phyloP scores from a whole-genome alignment of 2,113 vertebrate species.

The Pongo abelii region DNA sequence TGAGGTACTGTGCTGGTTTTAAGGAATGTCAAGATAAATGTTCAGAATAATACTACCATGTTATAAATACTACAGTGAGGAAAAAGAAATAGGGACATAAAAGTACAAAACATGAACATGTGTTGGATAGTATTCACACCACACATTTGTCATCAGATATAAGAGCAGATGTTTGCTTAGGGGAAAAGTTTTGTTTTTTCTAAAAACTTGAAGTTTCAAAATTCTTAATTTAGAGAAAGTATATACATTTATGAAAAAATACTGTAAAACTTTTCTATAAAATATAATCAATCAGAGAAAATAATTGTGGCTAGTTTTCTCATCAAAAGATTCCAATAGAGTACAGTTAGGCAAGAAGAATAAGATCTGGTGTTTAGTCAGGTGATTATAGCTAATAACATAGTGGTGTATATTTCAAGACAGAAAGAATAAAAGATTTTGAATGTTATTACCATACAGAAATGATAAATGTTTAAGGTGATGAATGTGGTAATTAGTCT shows the following conservation, averaged over 20 bases:
- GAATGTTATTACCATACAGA: neutral
- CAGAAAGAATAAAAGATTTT: neutral
- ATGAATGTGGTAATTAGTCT: neutral
- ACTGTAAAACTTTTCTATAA: neutral
- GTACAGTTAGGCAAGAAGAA: neutral
- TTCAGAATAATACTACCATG: neutral
- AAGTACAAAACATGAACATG: neutral
- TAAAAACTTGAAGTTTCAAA: neutral
- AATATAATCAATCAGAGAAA: neutral
- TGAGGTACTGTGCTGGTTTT: neutral
- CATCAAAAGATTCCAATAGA: neutral
- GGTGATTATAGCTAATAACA: neutral
- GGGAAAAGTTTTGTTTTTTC: neutral
- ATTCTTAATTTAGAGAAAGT: constrained; percentile 1
- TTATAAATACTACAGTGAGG: neutral
- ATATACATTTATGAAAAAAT: neutral
- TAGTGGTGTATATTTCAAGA: neutral
- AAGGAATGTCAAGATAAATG: neutral
- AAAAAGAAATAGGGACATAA: neutral
- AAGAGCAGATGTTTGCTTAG: neutral
- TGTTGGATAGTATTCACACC: neutral
- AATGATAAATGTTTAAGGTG: neutral
- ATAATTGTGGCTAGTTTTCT: neutral
- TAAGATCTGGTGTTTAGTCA: neutral
- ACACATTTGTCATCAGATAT: neutral